Base-by-base conservation (phyloP, 2,888 invertebrate species). In the Volucella zonaria region DNA sequence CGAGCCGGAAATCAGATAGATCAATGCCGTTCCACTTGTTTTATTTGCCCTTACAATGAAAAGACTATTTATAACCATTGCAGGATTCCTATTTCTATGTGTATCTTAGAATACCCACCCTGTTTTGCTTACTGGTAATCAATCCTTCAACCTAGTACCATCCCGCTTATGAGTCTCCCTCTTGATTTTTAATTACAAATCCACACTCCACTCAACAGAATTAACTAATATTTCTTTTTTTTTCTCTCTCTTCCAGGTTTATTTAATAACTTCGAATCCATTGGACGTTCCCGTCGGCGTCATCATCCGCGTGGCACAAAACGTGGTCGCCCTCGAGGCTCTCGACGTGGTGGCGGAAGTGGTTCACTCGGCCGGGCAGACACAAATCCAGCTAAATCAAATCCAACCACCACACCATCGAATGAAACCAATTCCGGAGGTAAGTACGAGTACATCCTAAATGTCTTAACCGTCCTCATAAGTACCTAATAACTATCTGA, bases 271-370 rank as follows among this genome's bases (percentile, higher is more conserved):
- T 90, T 89, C 86, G 90, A 89, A 73, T 87, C 89, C 52, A 87
- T 91, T 54, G 90, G 91, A 9, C 89, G 90, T 77, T 88, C 90
- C 78, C 89, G 92, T 70, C 87, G 92, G 66, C 89, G 92, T 76
- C 92, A 92, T 88, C 90, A 91, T 89, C 92, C 92, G 79, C 94
- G 95, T 43, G 93, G 94, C 59, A 94, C 95, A 1, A 94, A 95
- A 88, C 94, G 96, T 15, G 96, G 96, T 0, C 93, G 96, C 59
- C 96, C 96, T 62, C 93, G 96, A 66, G 96, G 96, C 75, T 95
- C 95, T 0, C 92, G 95, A 1, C 93, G 95, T 88, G 93, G 94
- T 61, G 93, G 89, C 87, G 93, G 90, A 87, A 90, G 90, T 88
- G 92, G 92, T 58, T 89, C 92, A 68, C 88, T 90, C 42, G 89